Conservation (phyloP, 1,140 invertebrate genomes). For the Drosophila arawakana region DNA sequence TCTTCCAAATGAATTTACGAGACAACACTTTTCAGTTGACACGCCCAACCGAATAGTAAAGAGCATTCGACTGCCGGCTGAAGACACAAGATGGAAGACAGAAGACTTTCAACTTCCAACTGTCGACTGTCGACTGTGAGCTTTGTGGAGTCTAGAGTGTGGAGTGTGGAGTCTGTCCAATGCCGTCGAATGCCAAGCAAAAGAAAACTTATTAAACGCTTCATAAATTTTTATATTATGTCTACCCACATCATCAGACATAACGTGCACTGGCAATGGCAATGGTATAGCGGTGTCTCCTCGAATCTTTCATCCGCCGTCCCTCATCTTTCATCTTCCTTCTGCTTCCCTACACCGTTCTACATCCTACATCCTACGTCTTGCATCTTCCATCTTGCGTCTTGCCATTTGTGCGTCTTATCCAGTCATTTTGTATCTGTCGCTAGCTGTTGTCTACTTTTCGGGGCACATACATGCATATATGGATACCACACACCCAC, state of each 20-base stretch:
- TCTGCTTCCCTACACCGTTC: too few relatives aligned
- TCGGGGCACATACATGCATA: constrained; percentile 38
- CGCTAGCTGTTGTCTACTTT: constrained; percentile 73
- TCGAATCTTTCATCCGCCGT: too few relatives aligned
- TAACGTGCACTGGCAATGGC: constrained; percentile 60
- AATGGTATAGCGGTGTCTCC: too few relatives aligned
- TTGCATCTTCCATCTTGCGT: constrained; percentile 41
- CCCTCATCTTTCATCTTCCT: too few relatives aligned
- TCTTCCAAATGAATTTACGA: constrained; percentile 80
- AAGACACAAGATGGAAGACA: neutral
- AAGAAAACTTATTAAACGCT: constrained; percentile 83
- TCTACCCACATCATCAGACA: constrained; percentile 82
- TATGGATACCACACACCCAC: neutral
- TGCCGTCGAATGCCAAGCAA: constrained; percentile 38
- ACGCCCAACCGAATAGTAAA: constrained; percentile 53
- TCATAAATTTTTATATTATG: constrained; percentile 84
- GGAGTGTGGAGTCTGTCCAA: constrained; percentile 7
- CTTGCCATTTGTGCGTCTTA: constrained; percentile 56
- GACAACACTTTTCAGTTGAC: constrained; percentile 79
- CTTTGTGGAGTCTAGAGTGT: neutral
- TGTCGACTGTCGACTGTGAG: neutral
- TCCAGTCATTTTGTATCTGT: constrained; percentile 76
- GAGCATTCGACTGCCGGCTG: constrained; percentile 66
- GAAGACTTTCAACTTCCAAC: constrained; percentile 17
- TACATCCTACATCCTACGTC: constrained; percentile 1